Conservation (phyloP, 2,888 invertebrate species). For the Hypercompe scribonia region DNA sequence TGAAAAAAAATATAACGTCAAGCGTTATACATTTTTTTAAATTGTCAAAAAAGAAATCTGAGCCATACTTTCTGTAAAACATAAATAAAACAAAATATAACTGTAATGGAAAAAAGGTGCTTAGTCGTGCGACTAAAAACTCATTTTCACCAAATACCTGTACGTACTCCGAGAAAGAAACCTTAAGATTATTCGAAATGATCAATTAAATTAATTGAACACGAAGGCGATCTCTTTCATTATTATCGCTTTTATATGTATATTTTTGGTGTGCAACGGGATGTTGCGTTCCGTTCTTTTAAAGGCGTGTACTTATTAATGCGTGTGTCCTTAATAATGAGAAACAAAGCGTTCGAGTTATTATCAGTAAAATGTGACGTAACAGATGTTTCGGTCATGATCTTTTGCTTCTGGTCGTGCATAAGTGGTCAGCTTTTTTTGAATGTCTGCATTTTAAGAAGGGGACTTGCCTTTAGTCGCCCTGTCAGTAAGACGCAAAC, state of each 20-base stretch:
- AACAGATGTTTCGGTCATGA: conserved; percentile 55
- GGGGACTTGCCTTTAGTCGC: conserved; percentile 39
- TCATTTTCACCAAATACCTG: conserved; percentile 33
- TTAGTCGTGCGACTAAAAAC: conserved; percentile 20
- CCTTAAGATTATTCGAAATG: conserved; percentile 27
- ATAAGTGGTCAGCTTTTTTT: conserved; percentile 57
- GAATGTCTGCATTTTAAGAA: conserved; percentile 44
- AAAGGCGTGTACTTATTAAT: conserved; percentile 53
- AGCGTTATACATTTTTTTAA: too few species aligned
- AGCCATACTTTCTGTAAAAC: not conserved
- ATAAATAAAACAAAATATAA: not conserved
- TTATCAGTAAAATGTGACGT: conserved; percentile 47
- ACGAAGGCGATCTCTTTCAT: conserved; percentile 39
- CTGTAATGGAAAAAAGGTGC: conserved; percentile 8
- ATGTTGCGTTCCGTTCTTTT: conserved; percentile 34
- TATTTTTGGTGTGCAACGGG: conserved; percentile 35
- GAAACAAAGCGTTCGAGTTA: conserved; percentile 28
- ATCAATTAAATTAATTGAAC: conserved; percentile 39
- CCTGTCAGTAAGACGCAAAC: conserved; percentile 39
- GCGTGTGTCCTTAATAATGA: conserved; percentile 29
- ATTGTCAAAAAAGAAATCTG: not conserved
- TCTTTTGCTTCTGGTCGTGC: conserved; percentile 43
- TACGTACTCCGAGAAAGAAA: conserved; percentile 20
- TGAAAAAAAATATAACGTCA: not conserved
- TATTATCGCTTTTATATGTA: conserved; percentile 18